Evolutionary conservation across 1,140 invertebrate species (phyloP), one percentile per base, ranked within the genome.

Genomic region (Scaptomyza pallida): DNA sequence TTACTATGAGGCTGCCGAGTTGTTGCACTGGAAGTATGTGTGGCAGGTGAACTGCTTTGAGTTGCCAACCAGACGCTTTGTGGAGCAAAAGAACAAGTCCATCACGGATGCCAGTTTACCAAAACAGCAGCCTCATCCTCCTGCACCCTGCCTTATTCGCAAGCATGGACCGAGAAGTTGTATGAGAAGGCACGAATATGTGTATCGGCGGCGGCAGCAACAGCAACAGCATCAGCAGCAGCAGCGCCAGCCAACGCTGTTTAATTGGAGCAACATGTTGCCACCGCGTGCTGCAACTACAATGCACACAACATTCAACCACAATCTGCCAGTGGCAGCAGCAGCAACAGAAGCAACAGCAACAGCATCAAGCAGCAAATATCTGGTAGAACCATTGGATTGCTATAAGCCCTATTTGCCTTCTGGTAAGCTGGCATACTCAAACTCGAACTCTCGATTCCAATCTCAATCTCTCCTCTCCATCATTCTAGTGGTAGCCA

Each of bases 311-410:
- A 30, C 26, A 30, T 30, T 30, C 26, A 30, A 30, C 15, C 37
- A 41, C 23, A 0, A 16, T 33, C 19, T 17, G 2, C 43, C 30
- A 33, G 23, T 5, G 26, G 35, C 33, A 19, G 12, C 12, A 23
- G 23, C 3, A 15, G 13, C 23, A 16, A n/a, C 33, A 19, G 12
- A 8, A 23, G 23, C 3, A 15, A 8, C 23, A 16, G 35, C 33
- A 19, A 10, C 12, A 23, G 23, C 3, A 15, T 6, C 23, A 16
- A 2, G 17, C 1, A 2, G 48, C 35, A 52, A 35, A 9, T 52
- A 65, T 48, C 43, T 65, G 5, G 21, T 65, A 15, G 44, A 65
- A 16, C 54, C 54, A n/a, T 43, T 59, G 54, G 54, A 69, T 3
- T 47, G 57, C 33, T 54, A 69, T 9, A 54, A 44, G 5, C 43